Conservation (phyloP, 2,797 vertebrate genomes). For the Malurus splendens region DNA sequence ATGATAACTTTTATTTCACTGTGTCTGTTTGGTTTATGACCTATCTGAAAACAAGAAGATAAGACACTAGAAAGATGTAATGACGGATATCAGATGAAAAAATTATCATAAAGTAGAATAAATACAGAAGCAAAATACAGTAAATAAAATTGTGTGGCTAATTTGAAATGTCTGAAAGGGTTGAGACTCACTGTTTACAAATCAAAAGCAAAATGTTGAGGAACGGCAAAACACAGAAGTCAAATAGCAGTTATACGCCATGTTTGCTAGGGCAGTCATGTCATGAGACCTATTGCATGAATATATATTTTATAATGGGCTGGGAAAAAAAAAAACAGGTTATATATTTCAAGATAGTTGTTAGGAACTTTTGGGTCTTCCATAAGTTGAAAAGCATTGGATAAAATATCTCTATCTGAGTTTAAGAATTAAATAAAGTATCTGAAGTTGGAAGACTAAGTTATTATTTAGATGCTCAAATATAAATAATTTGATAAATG, state of each 20-base stretch:
- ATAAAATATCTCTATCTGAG: neutral
- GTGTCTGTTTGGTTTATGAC: neutral
- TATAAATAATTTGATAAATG: neutral
- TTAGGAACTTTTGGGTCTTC: accelerated
- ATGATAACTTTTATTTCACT: neutral
- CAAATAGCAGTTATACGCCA: neutral
- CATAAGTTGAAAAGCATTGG: neutral
- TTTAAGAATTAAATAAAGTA: neutral
- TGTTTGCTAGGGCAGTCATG: neutral
- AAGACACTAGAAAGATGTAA: neutral
- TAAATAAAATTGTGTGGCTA: neutral
- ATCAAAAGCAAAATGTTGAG: neutral
- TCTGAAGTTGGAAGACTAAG: neutral
- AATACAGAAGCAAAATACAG: accelerated
- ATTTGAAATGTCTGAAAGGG: neutral
- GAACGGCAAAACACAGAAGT: neutral
- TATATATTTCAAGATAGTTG: neutral
- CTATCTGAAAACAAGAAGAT: neutral
- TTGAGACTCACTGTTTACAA: neutral
- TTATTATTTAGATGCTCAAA: neutral
- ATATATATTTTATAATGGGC: neutral
- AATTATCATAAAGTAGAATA: neutral
- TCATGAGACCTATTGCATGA: neutral
- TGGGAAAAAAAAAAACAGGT: neutral
- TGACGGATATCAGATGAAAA: neutral